Base-by-base conservation (phyloP, 2,797 vertebrate genomes). In the Leuciscus waleckii region DNA sequence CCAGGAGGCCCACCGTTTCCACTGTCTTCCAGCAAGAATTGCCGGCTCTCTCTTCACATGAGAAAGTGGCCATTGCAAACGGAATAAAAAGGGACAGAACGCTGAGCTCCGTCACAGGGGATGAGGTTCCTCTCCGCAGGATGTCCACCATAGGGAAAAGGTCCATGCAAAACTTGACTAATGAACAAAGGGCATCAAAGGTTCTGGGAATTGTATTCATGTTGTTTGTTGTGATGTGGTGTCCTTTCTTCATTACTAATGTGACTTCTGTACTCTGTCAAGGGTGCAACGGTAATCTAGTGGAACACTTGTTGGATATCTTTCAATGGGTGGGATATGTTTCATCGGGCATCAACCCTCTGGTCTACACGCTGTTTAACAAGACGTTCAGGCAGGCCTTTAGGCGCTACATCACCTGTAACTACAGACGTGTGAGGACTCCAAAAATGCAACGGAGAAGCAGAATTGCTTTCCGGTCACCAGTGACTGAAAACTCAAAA, bases 291-390 rank as follows among this genome's bases (percentile, higher is more conserved):
- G 81, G 89, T 73, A 90, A 91, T 3, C 85, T 97, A 54, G 96
- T 99, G 17, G 92, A 94, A 83, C 95, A 91, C 56, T 96, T 99
- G 68, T 95, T 99, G 95, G 98, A 98, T 87, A 96, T 99, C 91
- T 99, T 99, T 91, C 97, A 97, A 76, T 99, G 98, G 98, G 97
- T 99, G 88, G 98, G 98, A 17, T 99, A 99, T 0, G 92, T 99
- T 85, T 99, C 98, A 10, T 99, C 98, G 0, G 98, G 98, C 10
- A 97, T 99, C 85, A 99, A 99, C 90, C 98, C 98, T 1, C 88
- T 99, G 83, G 97, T 99, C 87, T 99, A 99, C 68, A 99, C 98
- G 0, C 96, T 99, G 56, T 99, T 99, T 93, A 99, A 99, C 89
- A 98, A 97, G 93, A 99, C 97, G 0, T 99, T 99, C 94, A 95